A percentile compares a stretch with the other conserved stretches of the same genome.
Evolutionary conservation across 2,888 invertebrate genomes (phyloP).

Genomic region (Psylliodes chrysocephalus): DNA sequence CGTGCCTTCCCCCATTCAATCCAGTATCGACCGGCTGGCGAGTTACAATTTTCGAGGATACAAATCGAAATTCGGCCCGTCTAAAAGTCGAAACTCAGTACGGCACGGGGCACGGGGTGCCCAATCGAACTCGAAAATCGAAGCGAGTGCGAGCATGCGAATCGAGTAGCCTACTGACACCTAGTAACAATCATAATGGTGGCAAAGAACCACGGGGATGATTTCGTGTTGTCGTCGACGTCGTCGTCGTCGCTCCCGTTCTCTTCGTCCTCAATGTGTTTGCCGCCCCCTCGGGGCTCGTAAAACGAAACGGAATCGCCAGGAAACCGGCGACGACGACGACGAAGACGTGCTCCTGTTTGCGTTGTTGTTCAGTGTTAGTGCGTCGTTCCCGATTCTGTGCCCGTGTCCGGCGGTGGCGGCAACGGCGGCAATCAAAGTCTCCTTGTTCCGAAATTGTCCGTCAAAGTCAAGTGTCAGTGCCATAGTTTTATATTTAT

Average conservation of each 20-base stretch:
- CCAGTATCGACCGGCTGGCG: conserved; percentile 64
- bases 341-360: too few species aligned
- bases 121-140: conserved; percentile 56
- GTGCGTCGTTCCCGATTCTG: conserved; percentile 25
- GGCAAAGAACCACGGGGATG: conserved; percentile 46
- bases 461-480: conserved; percentile 31
- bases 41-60: conserved; percentile 59
- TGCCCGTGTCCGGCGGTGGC: conserved; percentile 6
- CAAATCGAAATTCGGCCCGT: conserved; percentile 59
- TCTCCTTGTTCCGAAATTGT: background rate
- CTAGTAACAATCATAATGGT: conserved; percentile 48
- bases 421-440: conserved; percentile 12
- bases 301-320: conserved; percentile 2
- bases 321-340: conserved; percentile 15
- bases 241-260: too few species aligned
- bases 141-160: conserved; percentile 57
- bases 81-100: conserved; percentile 54
- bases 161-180: conserved; percentile 43
- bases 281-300: conserved; percentile 28
- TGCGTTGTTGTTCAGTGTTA: conserved; percentile 17
- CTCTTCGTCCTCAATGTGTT: conserved; percentile 27
- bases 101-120: conserved; percentile 49
- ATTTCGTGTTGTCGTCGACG: conserved; percentile 40
- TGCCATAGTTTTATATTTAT: too few species aligned
- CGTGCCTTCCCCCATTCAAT: conserved; percentile 65